phyloP scores from a whole-genome alignment of 2,113 vertebrate genomes.

The Onychorhynchus coronatus region DNA sequence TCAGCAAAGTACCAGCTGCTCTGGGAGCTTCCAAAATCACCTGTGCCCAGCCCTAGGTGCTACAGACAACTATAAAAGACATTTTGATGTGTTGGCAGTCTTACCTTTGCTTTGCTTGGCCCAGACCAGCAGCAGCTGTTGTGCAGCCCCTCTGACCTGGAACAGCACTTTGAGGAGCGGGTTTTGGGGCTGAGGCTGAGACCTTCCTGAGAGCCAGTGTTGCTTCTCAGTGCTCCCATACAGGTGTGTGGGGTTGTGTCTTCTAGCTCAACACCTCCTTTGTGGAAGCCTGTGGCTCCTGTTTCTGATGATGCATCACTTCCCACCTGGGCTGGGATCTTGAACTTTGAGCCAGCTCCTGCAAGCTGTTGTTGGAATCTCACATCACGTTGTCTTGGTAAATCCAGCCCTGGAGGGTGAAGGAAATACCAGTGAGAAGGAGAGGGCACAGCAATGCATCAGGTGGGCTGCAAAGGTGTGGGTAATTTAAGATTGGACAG shows the following conservation, averaged over 20 bases:
- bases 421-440: too few relatives aligned
- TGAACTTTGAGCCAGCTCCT: slow-evolving; percentile 52
- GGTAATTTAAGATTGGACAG: background rate
- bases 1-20: background rate
- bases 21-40: background rate
- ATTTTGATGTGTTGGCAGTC: background rate
- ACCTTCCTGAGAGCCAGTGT: slow-evolving; percentile 65
- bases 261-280: background rate
- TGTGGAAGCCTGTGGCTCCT: slow-evolving; percentile 40
- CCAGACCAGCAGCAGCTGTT: background rate
- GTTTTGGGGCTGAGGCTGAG: background rate
- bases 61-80: background rate
- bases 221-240: slow-evolving; percentile 58
- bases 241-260: slow-evolving; percentile 55
- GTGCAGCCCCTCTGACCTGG: too few relatives aligned
- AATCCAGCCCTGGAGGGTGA: slow-evolving; percentile 56
- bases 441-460: background rate
- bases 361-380: slow-evolving; percentile 49
- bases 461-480: background rate
- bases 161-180: background rate
- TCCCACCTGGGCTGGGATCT: slow-evolving; percentile 52
- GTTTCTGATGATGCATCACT: slow-evolving; percentile 58
- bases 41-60: background rate
- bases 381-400: slow-evolving; percentile 59
- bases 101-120: background rate